These are phyloP conservation scores for Drosophila busckii DNA, from an alignment of 1,140 invertebrate genomes.

Conservation along the genomic window DNA sequence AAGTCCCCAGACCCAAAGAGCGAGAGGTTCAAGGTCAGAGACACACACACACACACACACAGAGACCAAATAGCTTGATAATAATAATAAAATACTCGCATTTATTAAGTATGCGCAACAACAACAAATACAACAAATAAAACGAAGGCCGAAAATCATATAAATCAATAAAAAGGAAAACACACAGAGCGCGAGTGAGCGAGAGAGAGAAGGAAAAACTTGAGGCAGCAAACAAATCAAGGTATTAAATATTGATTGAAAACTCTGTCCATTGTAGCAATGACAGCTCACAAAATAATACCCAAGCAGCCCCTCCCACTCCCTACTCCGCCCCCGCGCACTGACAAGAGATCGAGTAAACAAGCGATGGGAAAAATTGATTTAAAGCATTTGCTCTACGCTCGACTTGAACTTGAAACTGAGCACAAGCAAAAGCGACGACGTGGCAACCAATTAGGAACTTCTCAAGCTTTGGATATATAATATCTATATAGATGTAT, in stretches of 20 bases:
- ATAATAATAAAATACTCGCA: conserved; percentile 14
- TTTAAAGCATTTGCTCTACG: conserved; percentile 25
- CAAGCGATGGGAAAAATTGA: conserved; percentile 29
- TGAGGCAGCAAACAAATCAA: conserved; percentile 26
- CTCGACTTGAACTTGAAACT: conserved; percentile 12
- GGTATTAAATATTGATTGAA: conserved; percentile 54
- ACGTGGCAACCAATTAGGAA: no score
- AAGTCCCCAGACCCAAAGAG: background rate
- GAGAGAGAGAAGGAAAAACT: background rate
- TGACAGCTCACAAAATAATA: conserved; percentile 15
- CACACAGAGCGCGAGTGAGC: no score
- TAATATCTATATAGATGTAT: no score
- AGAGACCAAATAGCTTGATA: conserved; percentile 30
- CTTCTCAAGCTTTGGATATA: no score
- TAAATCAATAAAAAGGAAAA: conserved; percentile 54
- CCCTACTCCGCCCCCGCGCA: background rate
- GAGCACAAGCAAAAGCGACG: background rate
- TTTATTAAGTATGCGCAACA: conserved; percentile 11
- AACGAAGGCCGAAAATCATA: conserved; percentile 41
- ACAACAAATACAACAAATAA: no score
- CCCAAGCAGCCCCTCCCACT: background rate
- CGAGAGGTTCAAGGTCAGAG: conserved; percentile 4
- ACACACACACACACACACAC: conserved; percentile 6
- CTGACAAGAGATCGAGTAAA: background rate
- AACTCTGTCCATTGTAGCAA: conserved; percentile 37